These are phyloP conservation scores for Lobophora halterata DNA, from an alignment of 2,888 invertebrate species.

Conservation along the genomic window DNA sequence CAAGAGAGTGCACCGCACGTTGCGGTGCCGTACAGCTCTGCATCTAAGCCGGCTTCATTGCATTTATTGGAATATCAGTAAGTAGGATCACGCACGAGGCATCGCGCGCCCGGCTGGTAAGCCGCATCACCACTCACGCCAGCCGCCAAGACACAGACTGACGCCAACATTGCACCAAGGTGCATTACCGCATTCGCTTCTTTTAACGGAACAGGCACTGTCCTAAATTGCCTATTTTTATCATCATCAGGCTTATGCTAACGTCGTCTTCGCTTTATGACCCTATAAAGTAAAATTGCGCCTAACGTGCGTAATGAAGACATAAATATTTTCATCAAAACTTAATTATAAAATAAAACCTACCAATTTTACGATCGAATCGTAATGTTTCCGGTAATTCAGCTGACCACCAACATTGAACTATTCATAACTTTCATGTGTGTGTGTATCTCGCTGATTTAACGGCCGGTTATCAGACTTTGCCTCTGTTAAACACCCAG, in stretches of 20 bases:
- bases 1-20: conserved; percentile 12
- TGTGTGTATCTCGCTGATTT: conserved; percentile 20
- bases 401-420: conserved; percentile 31
- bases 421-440: conserved; percentile 27
- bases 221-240: conserved; percentile 12
- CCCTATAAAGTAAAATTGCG: conserved; percentile 17
- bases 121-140: no score
- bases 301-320: conserved; percentile 20
- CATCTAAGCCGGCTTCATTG: conserved; percentile 11
- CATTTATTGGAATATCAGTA: conserved; percentile 11
- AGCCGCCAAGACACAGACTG: no score
- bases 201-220: conserved; percentile 1
- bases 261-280: conserved; percentile 5
- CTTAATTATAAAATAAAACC: conserved; percentile 29
- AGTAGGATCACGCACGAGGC: conserved; percentile 4
- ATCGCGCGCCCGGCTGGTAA: no score
- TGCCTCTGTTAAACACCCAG: no score
- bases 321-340: conserved; percentile 26
- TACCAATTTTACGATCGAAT: conserved; percentile 27
- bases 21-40: conserved; percentile 10
- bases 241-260: conserved; percentile 2
- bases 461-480: no score
- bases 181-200: conserved; percentile 13
- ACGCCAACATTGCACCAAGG: conserved; percentile 1
- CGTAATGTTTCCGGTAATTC: conserved; percentile 32